Evolutionary conservation across 2,113 vertebrate species (phyloP).

Genomic region (Megaptera novaeangliae): DNA sequence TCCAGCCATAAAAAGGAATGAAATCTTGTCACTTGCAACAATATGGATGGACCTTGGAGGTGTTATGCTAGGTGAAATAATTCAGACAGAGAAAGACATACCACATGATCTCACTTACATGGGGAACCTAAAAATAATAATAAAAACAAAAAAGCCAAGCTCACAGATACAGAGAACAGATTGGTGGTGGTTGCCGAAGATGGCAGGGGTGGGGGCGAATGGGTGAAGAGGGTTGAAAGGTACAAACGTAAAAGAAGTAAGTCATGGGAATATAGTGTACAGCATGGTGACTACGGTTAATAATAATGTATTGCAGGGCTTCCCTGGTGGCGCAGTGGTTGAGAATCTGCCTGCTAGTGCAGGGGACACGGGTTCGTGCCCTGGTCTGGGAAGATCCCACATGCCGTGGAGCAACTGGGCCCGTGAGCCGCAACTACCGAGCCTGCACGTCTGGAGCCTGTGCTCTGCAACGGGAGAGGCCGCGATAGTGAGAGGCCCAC

Average conservation of each 20-base stretch:
- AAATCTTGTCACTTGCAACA: background rate
- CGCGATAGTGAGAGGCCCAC: too few relatives aligned
- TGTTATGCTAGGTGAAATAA: background rate
- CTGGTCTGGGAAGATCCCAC: too few relatives aligned
- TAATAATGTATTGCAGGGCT: background rate
- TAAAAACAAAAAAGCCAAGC: background rate
- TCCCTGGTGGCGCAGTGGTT: too few relatives aligned
- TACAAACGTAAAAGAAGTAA: background rate
- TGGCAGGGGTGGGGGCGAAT: background rate
- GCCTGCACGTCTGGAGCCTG: too few relatives aligned
- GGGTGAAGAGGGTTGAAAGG: background rate
- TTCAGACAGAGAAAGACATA: background rate
- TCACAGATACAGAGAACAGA: background rate
- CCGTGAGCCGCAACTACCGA: too few relatives aligned
- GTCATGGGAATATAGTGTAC: background rate
- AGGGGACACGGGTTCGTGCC: too few relatives aligned
- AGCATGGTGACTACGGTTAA: background rate
- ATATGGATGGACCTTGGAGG: background rate
- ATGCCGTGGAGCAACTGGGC: too few relatives aligned
- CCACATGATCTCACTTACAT: background rate
- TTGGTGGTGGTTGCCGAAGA: background rate
- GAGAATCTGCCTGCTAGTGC: too few relatives aligned
- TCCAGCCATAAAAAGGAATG: background rate
- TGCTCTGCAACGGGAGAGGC: too few relatives aligned
- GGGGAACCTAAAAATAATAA: background rate